Evolutionary conservation across 2,113 vertebrate species (phyloP), one percentile per base, ranked within the genome.

Genomic region (Rhinolophus sinicus): DNA sequence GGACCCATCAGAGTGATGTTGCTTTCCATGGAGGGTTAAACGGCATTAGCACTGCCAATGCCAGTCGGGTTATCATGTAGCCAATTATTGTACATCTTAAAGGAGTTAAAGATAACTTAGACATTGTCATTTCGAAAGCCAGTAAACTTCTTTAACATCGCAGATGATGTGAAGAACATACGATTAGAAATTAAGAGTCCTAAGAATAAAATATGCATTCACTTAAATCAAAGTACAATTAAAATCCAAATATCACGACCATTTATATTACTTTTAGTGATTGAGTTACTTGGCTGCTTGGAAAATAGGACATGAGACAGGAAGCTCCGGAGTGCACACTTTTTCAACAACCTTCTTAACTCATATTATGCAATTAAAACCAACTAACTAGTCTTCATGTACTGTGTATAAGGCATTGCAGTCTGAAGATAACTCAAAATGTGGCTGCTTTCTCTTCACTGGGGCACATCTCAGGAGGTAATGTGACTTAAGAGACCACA

Each of bases 61-160:
- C 8, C 56, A 19, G n/a, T 44, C 54, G 84, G 6, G 14, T 1
- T 52, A 76, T 44, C 38, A 90, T 38, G 40, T 21, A 38, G 13
- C 7, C 62, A 86, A 58, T 47, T 44, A 67, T 0, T 73, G 3
- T 47, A 86, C 26, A 93, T 13, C 9, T 26, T 62, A 87, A 97
- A 85, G 84, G 65, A 52, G 26, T 60, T 87, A 54, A 94, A 92
- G 33, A 30, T 64, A 84, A 89, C 47, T 40, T 83, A 60, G 26
- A 56, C 70, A 60, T 69, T 72, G 38, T 92, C 88, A 83, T 94
- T 78, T 92, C 77, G 62, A 95, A 95, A 82, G 40, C 62, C 96
- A 84, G 56, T 88, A 50, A 75, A 82, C 6, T 80, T 93, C 22
- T 73, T 75, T 65, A 67, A 78, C 35, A 80, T 3, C 24, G 24